A percentile compares a stretch with the other conserved stretches of the same genome.
These are phyloP conservation scores for Drosophila formosana DNA, from an alignment of 2,888 invertebrate species.

Conservation along the genomic window DNA sequence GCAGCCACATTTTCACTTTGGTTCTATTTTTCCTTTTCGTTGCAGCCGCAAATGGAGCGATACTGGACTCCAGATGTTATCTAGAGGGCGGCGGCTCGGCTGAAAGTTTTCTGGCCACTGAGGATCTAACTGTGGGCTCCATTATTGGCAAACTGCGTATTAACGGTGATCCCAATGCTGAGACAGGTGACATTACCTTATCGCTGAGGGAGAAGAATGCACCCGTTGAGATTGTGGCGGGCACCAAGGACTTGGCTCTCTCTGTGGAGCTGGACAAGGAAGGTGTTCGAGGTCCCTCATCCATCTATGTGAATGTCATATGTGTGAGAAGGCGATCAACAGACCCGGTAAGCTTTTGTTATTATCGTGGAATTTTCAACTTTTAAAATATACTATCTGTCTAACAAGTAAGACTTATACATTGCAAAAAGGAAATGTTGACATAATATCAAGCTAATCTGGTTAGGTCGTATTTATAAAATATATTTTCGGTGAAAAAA, in stretches of 20 bases:
- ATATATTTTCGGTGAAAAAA: too few species aligned
- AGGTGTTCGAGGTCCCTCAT: constrained; percentile 92
- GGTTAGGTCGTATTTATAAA: too few species aligned
- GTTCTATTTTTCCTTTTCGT: constrained; percentile 46
- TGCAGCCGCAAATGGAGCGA: constrained; percentile 86
- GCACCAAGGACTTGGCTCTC: constrained; percentile 92
- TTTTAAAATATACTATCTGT: too few species aligned
- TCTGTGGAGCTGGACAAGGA: constrained; percentile 93
- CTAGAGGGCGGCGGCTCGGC: constrained; percentile 95
- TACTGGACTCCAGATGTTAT: constrained; percentile 94
- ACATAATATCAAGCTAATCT: too few species aligned
- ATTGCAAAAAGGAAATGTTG: too few species aligned
- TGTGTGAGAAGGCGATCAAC: constrained; percentile 92
- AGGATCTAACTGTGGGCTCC: constrained; percentile 92
- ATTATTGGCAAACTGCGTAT: constrained; percentile 92
- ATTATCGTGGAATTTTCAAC: not conserved
- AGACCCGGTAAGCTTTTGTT: constrained; percentile 88
- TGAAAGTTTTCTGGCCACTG: constrained; percentile 95
- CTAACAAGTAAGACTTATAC: too few species aligned
- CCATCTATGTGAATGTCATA: constrained; percentile 93
- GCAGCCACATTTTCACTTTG: constrained; percentile 43
- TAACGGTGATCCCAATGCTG: constrained; percentile 91
- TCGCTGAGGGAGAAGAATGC: constrained; percentile 92
- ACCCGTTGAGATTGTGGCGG: constrained; percentile 91
- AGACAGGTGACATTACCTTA: constrained; percentile 91